phyloP scores from a whole-genome alignment of 1,140 invertebrate genomes.

The Danaus plexippus region DNA sequence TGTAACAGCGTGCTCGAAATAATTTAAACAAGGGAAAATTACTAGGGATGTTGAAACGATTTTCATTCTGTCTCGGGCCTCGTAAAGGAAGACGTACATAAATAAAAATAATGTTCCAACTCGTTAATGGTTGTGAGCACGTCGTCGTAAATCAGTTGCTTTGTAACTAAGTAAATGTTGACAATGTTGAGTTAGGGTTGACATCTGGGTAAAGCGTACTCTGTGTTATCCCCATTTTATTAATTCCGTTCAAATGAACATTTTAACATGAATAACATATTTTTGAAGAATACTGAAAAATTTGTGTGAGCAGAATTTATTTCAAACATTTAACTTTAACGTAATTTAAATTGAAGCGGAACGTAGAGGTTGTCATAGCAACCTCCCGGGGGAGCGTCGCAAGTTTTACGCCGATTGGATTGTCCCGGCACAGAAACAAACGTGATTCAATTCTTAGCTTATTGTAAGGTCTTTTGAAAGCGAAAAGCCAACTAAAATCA shows the following conservation, averaged over 20 bases:
- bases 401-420: slow-evolving; percentile 22
- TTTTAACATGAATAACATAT: no score
- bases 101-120: slow-evolving; percentile 12
- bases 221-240: background rate
- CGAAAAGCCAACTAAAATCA: no score
- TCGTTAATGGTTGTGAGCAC: slow-evolving; percentile 10
- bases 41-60: background rate
- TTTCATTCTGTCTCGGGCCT: slow-evolving; percentile 6
- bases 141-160: slow-evolving; percentile 13
- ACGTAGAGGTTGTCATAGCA: slow-evolving; percentile 13
- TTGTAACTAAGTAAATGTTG: slow-evolving; percentile 14
- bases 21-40: no score
- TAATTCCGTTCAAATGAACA: no score
- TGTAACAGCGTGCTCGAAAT: background rate
- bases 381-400: slow-evolving; percentile 13
- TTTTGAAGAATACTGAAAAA: no score
- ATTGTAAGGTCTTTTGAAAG: slow-evolving; percentile 3
- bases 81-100: slow-evolving; percentile 12
- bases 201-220: background rate
- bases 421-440: slow-evolving; percentile 19
- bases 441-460: slow-evolving; percentile 18
- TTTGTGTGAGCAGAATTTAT: no score
- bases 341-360: slow-evolving; percentile 3
- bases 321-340: background rate
- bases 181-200: slow-evolving; percentile 9